Evolutionary conservation across 2,888 invertebrate species (phyloP), one percentile per base, ranked within the genome.

Genomic region (Tupiocoris notatus): DNA sequence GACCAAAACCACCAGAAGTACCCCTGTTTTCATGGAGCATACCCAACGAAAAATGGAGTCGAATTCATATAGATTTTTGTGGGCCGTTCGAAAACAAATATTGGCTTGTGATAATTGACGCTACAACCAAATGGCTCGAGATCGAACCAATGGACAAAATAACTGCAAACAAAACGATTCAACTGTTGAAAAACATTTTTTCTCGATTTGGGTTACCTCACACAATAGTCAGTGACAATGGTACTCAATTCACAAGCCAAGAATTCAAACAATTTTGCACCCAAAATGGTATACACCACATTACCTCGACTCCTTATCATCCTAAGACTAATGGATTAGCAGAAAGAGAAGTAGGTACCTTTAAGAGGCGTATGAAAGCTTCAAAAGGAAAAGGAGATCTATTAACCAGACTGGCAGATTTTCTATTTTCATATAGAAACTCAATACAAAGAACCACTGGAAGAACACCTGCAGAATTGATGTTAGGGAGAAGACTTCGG

Each of bases 71-170:
- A 3, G 81, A 81, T 76, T 81, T 79, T 57, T 57, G 78, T 21
- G 80, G 78, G 2, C 80, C 80, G 2, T 66, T 77, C 77, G 39
- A 79, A 56, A 66, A 79, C 39, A 6, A 62, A 73, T 21, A 80
- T 77, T 81, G 80, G 64, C 58, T 82, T 3, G 61, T 82, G 1
- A 20, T 82, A 0, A 75, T 82, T 0, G 81, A 82, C 64, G 79
- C 82, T 0, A 67, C 78, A 24, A 79, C 78, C 0, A 81, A 81
- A 39, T 82, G 64, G 64, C 20, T 64, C 3, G 64, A 64, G 21
- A 22, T 64, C 3, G 6, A 18, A 6, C 64, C 20, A 80, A 81
- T 64, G 64, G n/a, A n/a, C n/a, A n/a, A n/a, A 16, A 64, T n/a
- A 6, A 64, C 64, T 64, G 21, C 2, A n/a, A 64, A 64, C n/a